These are phyloP conservation scores for Brachionus rotundiformis DNA, from an alignment of 1,140 invertebrate genomes.

Conservation along the genomic window DNA sequence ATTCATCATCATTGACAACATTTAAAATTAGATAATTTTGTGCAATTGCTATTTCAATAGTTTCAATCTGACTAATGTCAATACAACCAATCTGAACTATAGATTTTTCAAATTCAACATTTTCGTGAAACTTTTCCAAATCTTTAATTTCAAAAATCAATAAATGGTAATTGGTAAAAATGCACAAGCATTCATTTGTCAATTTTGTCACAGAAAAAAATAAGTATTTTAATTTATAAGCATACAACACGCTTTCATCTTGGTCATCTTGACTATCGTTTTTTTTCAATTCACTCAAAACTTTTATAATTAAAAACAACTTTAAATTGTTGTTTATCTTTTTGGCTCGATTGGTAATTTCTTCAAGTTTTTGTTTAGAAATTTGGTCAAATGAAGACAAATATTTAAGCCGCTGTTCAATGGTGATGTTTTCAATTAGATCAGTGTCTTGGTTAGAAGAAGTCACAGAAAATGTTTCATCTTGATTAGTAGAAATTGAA, in stretches of 20 bases:
- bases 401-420: not conserved
- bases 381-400: not conserved
- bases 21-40: constrained; percentile 27
- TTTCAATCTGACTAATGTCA: constrained; percentile 38
- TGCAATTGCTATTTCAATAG: constrained; percentile 1
- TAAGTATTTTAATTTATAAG: constrained; percentile 13
- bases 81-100: not conserved
- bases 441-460: not conserved
- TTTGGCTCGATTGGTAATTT: constrained; percentile 19
- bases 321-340: constrained; percentile 23
- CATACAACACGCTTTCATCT: constrained; percentile 11
- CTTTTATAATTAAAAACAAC: not conserved
- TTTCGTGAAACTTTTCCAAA: not conserved
- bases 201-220: constrained; percentile 31
- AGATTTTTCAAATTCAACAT: constrained; percentile 32
- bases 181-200: not conserved
- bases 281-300: constrained; percentile 26
- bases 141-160: constrained; percentile 20
- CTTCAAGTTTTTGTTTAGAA: constrained; percentile 3
- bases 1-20: not conserved
- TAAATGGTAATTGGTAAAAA: constrained; percentile 41
- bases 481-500: not conserved
- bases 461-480: not conserved
- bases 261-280: not conserved
- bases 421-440: not conserved